Percentiles rank a stretch among this genome's conserved stretches.
phyloP scores from a whole-genome alignment of 1,140 invertebrate species.

The Aphidius ervi region DNA sequence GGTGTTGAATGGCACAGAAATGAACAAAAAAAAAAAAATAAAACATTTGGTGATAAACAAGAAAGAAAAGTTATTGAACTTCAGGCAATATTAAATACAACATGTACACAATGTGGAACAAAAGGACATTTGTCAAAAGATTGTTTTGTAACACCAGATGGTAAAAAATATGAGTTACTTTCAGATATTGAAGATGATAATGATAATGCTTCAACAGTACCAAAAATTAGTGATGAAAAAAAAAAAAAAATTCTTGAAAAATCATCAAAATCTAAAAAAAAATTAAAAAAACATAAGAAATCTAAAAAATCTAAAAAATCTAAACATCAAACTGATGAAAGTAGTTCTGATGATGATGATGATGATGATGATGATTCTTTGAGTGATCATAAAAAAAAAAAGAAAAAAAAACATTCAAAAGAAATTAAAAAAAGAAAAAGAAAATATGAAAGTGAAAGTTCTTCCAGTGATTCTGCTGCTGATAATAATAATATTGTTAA shows the following conservation, averaged over 20 bases:
- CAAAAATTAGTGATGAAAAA: conserved; percentile 7
- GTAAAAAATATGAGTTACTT: conserved; percentile 48
- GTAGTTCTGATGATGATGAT: conserved; percentile 17
- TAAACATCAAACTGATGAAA: neutral
- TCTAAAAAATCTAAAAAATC: conserved; percentile 33
- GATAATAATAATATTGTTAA: conserved; percentile 26
- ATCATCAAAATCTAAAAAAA: conserved; percentile 19
- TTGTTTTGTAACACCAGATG: conserved; percentile 45
- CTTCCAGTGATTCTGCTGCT: conserved; percentile 27
- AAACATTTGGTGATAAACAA: conserved; percentile 15
- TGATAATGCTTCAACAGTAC: conserved; percentile 8
- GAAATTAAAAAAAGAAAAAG: conserved; percentile 35
- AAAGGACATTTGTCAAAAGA: conserved; percentile 47
- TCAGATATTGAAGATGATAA: conserved; percentile 42
- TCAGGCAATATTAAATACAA: conserved; percentile 49
- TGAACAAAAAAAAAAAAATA: conserved; percentile 38
- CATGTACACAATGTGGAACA: conserved; percentile 47
- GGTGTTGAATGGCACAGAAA: conserved; percentile 46
- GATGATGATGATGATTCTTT: conserved; percentile 15
- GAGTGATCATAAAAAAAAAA: conserved; percentile 25
- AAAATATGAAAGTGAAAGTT: conserved; percentile 25
- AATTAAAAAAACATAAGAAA: conserved; percentile 33
- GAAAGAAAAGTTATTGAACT: conserved; percentile 42
- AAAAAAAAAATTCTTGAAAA: neutral
- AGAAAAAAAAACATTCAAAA: conserved; percentile 36